Base-by-base conservation (phyloP, 2,888 invertebrate genomes). In the Agonopterix alstromeriana region DNA sequence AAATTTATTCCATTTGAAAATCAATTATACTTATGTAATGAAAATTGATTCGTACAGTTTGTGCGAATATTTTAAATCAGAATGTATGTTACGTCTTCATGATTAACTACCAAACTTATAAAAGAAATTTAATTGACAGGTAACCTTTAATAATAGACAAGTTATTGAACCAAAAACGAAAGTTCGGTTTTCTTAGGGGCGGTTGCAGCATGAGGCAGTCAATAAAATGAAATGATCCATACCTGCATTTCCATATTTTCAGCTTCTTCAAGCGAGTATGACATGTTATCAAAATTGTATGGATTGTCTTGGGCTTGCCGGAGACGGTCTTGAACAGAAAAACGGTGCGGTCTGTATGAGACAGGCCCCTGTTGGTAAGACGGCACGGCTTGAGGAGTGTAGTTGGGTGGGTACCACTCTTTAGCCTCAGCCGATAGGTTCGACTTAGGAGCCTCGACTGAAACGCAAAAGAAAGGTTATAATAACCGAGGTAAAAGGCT, bases 341-440 rank as follows among this genome's bases (percentile, higher is more conserved):
- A 85, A 12, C 87, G 73, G 14, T 70, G 79, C 14, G 77, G 72
- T 58, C 84, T 67, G 49, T 79, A 84, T 1, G 73, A 70, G 10
- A 68, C 70, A 48, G 80, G 73, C 45, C 86, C 85, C 38, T 70
- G 62, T 38, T 63, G 64, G 60, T 75, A 85, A 17, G 70, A 60
- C 41, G 73, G 73, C 48, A 61, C 70, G 14, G 71, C 62, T 56
- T 82, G 82, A 9, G 77, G 79, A 43, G 74, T 80, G 68, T 90
- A 89, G 61, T 88, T 90, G 12, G 89, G 82, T 47, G 91, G 91
- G 61, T 87, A 90, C 90, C 91, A 92, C 76, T 91, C 92, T 58
- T 90, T 88, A 27, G 92, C 92, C 48, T 91, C 90, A 10, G 87
- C 91, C 43, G 90, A 91, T 53, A 91, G 62, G 14, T 73, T 89